phyloP scores from a whole-genome alignment of 2,113 vertebrate genomes.

The Hippocampus zosterae region DNA sequence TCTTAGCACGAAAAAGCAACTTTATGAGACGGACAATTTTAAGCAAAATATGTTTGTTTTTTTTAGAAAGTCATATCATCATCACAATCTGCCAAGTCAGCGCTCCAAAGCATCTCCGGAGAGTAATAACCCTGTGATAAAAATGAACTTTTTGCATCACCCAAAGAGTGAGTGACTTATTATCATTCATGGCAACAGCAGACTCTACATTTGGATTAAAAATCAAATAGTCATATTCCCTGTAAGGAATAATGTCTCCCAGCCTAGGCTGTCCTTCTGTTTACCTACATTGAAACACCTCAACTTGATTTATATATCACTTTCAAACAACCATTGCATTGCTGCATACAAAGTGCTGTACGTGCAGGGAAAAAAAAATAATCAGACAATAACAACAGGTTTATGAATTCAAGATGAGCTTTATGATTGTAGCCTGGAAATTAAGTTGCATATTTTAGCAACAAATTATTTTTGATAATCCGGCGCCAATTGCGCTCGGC shows the following conservation, averaged over 20 bases:
- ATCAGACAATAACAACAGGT: neutral
- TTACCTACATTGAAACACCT: constrained; percentile 1
- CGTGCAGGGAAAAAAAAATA: too few relatives aligned
- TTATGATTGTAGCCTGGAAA: neutral
- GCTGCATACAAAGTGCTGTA: too few relatives aligned
- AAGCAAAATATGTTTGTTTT: neutral
- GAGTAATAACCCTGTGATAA: neutral
- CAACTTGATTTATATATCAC: too few relatives aligned
- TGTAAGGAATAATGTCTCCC: neutral
- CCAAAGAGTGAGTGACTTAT: neutral
- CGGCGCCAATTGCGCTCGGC: too few relatives aligned
- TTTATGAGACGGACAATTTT: neutral
- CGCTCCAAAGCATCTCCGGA: neutral
- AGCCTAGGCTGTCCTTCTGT: neutral
- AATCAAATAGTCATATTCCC: neutral
- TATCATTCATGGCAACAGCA: neutral
- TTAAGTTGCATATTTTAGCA: neutral
- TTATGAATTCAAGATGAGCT: constrained; percentile 7
- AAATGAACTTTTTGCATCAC: neutral
- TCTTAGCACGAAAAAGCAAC: neutral
- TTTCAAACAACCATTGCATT: too few relatives aligned
- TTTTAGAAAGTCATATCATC: neutral
- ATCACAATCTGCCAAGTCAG: neutral
- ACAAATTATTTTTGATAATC: neutral
- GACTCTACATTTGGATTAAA: neutral